phyloP scores from a whole-genome alignment of 2,113 vertebrate species.

The Seriola rivoliana region DNA sequence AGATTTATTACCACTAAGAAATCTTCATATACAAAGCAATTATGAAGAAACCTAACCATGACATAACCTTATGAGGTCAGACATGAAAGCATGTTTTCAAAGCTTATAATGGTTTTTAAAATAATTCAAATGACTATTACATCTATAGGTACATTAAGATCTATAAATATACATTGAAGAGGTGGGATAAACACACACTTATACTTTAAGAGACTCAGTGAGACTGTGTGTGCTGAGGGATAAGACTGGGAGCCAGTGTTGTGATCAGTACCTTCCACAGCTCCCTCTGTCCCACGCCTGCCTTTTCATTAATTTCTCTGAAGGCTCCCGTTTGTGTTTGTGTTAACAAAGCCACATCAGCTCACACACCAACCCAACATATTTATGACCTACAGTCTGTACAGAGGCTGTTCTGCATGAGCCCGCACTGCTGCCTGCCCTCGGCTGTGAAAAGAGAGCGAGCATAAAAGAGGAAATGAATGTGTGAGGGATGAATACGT shows the following conservation, averaged over 20 bases:
- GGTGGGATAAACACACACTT: neutral
- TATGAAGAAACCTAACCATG: neutral
- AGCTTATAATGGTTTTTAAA: neutral
- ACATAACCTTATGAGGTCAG: neutral
- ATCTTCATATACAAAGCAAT: neutral
- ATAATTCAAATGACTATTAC: neutral
- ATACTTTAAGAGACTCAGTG: neutral
- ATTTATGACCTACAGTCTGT: slow-evolving; percentile 98
- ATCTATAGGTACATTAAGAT: neutral
- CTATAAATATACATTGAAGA: neutral
- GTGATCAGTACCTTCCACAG: slow-evolving; percentile 68
- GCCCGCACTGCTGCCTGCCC: slow-evolving; percentile 88
- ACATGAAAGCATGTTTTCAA: neutral
- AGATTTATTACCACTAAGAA: slow-evolving; percentile 4
- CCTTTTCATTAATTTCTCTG: slow-evolving; percentile 91
- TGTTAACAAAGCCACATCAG: slow-evolving; percentile 93
- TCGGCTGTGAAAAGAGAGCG: slow-evolving; percentile 91
- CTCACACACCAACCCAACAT: slow-evolving; percentile 85
- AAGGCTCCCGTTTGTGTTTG: slow-evolving; percentile 87
- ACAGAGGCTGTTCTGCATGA: slow-evolving; percentile 89
- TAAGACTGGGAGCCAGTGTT: neutral
- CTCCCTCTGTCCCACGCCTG: slow-evolving; percentile 81
- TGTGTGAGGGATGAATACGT: slow-evolving; percentile 98
- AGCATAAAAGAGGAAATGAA: slow-evolving; percentile 98
- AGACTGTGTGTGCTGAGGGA: neutral